Evolutionary conservation across 2,113 vertebrate species (phyloP).

Genomic region (Pterocles gutturalis): DNA sequence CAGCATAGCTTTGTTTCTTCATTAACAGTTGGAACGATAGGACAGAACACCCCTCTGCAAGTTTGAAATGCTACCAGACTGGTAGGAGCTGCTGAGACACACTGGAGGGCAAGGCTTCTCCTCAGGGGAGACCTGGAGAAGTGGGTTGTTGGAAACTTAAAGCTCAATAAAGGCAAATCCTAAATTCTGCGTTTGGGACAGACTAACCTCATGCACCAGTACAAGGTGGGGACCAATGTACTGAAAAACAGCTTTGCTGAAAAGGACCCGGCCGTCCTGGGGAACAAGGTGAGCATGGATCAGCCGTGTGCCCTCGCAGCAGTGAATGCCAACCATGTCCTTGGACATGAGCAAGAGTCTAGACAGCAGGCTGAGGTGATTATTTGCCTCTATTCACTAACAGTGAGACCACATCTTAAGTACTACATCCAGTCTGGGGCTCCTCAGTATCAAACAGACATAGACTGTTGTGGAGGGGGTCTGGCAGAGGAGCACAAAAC

Average conservation of each 20-base stretch:
- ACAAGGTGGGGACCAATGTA: accelerated
- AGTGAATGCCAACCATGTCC: not conserved
- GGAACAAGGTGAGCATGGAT: not conserved
- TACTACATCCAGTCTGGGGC: not conserved
- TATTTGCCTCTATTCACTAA: not conserved
- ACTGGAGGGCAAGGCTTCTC: not conserved
- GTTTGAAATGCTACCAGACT: not conserved
- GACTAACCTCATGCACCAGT: not conserved
- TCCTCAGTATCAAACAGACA: not conserved
- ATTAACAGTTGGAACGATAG: not conserved
- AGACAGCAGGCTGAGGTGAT: not conserved
- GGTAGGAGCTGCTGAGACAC: not conserved
- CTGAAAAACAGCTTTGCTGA: not conserved
- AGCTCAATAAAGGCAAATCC: not conserved
- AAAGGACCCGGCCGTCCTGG: not conserved
- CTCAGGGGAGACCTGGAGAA: not conserved
- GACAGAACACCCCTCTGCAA: not conserved
- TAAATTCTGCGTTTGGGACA: not conserved
- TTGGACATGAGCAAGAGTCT: not conserved
- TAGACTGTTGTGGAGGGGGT: not conserved
- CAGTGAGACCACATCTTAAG: not conserved
- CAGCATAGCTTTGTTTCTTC: not conserved
- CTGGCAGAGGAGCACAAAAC: not conserved
- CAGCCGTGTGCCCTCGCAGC: not conserved
- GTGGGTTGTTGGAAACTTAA: not conserved